Percentiles rank a stretch among this genome's conserved stretches.
These are phyloP conservation scores for Camponotus vicinus DNA, from an alignment of 1,140 invertebrate genomes.

Conservation along the genomic window DNA sequence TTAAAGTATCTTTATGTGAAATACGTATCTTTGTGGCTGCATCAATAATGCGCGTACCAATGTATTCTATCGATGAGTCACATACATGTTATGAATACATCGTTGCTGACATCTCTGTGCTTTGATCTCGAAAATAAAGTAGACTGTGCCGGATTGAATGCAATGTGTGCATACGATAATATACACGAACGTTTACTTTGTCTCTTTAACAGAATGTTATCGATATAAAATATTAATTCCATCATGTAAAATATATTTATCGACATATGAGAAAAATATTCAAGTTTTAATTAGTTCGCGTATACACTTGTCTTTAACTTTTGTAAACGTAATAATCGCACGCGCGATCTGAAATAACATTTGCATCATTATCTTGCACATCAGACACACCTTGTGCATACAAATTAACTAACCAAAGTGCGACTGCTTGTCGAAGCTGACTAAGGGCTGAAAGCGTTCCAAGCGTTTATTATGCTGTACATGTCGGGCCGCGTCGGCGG, in stretches of 20 bases:
- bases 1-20: constrained; percentile 19
- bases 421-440: not conserved
- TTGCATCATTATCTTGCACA: not conserved
- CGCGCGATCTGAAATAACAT: not conserved
- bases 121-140: constrained; percentile 47
- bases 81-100: constrained; percentile 7
- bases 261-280: not conserved
- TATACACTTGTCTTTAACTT: not conserved
- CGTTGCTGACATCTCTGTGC: constrained; percentile 26
- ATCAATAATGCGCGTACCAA: constrained; percentile 38
- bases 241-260: not conserved
- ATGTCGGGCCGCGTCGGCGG: not conserved
- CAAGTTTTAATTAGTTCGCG: constrained; percentile 16
- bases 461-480: constrained; percentile 3
- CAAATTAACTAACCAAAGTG: constrained; percentile 14
- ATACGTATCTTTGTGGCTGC: not conserved
- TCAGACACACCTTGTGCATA: not conserved
- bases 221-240: constrained; percentile 20
- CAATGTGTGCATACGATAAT: not conserved
- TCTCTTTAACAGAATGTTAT: not conserved
- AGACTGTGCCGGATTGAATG: constrained; percentile 17
- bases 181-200: constrained; percentile 5
- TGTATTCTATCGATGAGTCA: constrained; percentile 9
- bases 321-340: not conserved
- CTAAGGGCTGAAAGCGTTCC: not conserved